Conservation (phyloP, 2,113 vertebrate species). For the Ahaetulla prasina region DNA sequence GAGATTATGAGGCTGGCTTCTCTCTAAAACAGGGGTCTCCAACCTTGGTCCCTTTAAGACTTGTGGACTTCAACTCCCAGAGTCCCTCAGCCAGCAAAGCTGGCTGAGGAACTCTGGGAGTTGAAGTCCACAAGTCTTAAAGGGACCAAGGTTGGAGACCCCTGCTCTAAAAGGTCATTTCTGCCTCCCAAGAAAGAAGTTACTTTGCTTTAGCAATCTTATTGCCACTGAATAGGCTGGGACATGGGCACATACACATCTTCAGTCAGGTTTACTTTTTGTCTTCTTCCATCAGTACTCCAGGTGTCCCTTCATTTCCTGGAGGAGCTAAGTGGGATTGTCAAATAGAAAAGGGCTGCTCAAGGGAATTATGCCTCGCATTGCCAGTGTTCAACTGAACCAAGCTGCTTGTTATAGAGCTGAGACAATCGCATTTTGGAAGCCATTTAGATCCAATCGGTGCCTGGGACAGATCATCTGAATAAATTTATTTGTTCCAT, state of each 20-base stretch:
- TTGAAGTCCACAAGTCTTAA: too few relatives aligned
- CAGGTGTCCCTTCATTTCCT: not conserved
- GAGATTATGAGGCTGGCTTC: not conserved
- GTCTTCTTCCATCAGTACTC: not conserved
- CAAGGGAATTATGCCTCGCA: not conserved
- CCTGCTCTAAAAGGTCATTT: not conserved
- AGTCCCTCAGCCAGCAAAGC: too few relatives aligned
- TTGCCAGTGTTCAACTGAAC: not conserved
- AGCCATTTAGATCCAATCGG: not conserved
- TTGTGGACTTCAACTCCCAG: too few relatives aligned
- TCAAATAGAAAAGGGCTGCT: not conserved
- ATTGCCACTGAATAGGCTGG: not conserved
- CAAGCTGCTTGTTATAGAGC: not conserved
- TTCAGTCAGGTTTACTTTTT: not conserved
- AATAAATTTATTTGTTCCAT: not conserved
- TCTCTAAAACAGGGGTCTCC: too few relatives aligned
- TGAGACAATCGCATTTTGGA: not conserved
- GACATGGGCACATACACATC: not conserved
- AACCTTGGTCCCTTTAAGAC: too few relatives aligned
- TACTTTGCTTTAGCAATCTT: not conserved
- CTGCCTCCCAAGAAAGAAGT: not conserved
- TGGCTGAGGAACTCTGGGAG: too few relatives aligned
- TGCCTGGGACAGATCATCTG: not conserved
- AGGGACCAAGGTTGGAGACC: too few relatives aligned
- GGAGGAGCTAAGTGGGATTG: not conserved